These are phyloP conservation scores for Phacellophora camtschatica DNA, from an alignment of 30 jellyfish, hydroid and myxozoan genomes.

Conservation along the genomic window DNA sequence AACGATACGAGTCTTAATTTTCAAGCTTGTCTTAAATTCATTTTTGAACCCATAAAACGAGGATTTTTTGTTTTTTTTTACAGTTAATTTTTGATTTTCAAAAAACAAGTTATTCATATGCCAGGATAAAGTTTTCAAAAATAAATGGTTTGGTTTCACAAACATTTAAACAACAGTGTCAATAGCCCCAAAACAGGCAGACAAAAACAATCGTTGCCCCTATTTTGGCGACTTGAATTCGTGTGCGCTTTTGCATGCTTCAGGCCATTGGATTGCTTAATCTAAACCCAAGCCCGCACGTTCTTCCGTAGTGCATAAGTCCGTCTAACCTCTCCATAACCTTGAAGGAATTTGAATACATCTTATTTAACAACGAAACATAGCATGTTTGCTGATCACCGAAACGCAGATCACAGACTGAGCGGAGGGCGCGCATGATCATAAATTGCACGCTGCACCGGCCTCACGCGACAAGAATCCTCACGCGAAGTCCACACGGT, in stretches of 20 bases:
- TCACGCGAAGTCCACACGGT: slow-evolving; percentile 38
- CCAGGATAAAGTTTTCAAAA: too few relatives aligned
- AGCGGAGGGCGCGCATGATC: slow-evolving; percentile 53
- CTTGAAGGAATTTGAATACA: slow-evolving; percentile 35
- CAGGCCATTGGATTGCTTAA: not conserved
- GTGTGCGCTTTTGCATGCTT: not conserved
- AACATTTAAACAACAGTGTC: not conserved
- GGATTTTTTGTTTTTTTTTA: too few relatives aligned
- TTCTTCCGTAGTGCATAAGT: slow-evolving; percentile 36
- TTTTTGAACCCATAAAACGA: too few relatives aligned
- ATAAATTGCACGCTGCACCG: slow-evolving; percentile 11
- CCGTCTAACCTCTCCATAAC: slow-evolving; percentile 51
- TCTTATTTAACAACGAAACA: slow-evolving; percentile 32
- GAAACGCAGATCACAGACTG: slow-evolving; percentile 25
- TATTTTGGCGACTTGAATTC: too few relatives aligned
- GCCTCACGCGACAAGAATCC: slow-evolving; percentile 49
- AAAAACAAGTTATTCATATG: too few relatives aligned
- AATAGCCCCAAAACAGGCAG: slow-evolving; percentile 10
- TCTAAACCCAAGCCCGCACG: slow-evolving; percentile 3
- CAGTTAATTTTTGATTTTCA: too few relatives aligned
- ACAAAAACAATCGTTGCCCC: not conserved
- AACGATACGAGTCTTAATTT: too few relatives aligned
- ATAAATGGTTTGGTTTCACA: too few relatives aligned
- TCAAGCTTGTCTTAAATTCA: too few relatives aligned
- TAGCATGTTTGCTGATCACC: slow-evolving; percentile 38